Evolutionary conservation across 2,797 vertebrate species (phyloP), one percentile per base, ranked within the genome.

Genomic region (Cygnus olor): DNA sequence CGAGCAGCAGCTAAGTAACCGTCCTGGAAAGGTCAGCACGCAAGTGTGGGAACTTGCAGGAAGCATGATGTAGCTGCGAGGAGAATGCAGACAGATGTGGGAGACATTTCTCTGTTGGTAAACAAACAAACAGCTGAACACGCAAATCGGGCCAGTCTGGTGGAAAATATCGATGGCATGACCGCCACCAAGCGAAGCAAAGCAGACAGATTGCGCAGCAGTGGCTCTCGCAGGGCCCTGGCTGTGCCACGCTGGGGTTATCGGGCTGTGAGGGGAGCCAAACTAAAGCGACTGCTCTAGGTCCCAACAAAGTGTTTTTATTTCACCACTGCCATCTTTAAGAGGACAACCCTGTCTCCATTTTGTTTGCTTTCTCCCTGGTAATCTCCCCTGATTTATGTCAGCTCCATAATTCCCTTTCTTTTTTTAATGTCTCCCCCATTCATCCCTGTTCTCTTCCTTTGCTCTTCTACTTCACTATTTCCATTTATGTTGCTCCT

Each of bases 61-160:
- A 49, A 91, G 38, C 88, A 96, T 97, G 96, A 96, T 94, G 96
- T 96, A 94, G 89, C 94, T 96, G 94, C 84, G 72, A 83, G 70
- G 69, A 76, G 90, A 90, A 91, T 18, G 74, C 63, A 94, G 92
- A 95, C 92, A 95, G 95, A 96, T 95, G 94, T 90, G 7, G 19
- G 94, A 96, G 93, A 95, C 92, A 22, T 93, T 93, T 87, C 80
- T 91, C 74, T 91, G 57, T 94, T 95, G 93, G 95, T 85, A 97
- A 96, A 97, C 90, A 96, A 96, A 95, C 92, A 96, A 96, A 96
- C 73, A 94, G 88, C 85, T 77, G 9, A 9, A 85, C 83, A 94
- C 53, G 49, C 73, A 79, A 88, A 56, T 28, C 1, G 22, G 79
- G 84, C 79, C 91, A 84, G 90, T 71, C 88, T 89, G 88, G 80